Conservation (phyloP, 1,140 invertebrate species). For the Lysiphlebus fabarum region DNA sequence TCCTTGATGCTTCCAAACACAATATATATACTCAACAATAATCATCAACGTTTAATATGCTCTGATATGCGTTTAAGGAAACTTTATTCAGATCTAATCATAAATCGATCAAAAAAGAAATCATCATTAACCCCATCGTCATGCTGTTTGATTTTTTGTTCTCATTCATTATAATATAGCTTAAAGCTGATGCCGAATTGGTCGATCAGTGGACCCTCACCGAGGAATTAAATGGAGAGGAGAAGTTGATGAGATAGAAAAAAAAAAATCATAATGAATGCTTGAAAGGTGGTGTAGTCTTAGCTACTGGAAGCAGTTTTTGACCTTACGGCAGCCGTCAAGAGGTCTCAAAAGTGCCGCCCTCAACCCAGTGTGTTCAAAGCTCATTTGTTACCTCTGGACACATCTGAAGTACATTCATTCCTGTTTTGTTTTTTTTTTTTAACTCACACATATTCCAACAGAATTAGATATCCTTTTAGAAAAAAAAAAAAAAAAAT, state of each 20-base stretch:
- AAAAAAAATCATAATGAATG: slow-evolving; percentile 29
- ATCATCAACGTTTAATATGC: too few relatives aligned
- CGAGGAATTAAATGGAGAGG: background rate
- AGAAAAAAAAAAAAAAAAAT: too few relatives aligned
- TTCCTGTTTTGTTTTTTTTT: background rate
- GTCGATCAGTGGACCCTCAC: slow-evolving; percentile 17
- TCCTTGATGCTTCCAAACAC: too few relatives aligned
- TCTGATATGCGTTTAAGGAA: too few relatives aligned
- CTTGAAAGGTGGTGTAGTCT: slow-evolving; percentile 18
- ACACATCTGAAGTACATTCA: slow-evolving; percentile 12
- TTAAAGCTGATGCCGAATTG: slow-evolving; percentile 24
- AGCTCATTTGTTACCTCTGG: slow-evolving; percentile 44
- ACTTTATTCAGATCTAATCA: too few relatives aligned
- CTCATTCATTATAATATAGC: too few relatives aligned
- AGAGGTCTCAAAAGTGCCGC: slow-evolving; percentile 45
- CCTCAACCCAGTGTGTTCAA: slow-evolving; percentile 35
- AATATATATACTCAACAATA: too few relatives aligned
- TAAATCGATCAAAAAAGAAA: too few relatives aligned
- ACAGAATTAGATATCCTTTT: background rate
- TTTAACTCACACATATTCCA: background rate
- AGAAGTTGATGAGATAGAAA: slow-evolving; percentile 10
- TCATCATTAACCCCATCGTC: too few relatives aligned
- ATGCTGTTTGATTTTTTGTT: too few relatives aligned
- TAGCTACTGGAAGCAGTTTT: slow-evolving; percentile 41
- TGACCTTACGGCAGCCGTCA: slow-evolving; percentile 39